A percentile compares a stretch with the other conserved stretches of the same genome.
These are phyloP conservation scores for Pantala flavescens DNA, from an alignment of 1,140 invertebrate species.

Conservation along the genomic window DNA sequence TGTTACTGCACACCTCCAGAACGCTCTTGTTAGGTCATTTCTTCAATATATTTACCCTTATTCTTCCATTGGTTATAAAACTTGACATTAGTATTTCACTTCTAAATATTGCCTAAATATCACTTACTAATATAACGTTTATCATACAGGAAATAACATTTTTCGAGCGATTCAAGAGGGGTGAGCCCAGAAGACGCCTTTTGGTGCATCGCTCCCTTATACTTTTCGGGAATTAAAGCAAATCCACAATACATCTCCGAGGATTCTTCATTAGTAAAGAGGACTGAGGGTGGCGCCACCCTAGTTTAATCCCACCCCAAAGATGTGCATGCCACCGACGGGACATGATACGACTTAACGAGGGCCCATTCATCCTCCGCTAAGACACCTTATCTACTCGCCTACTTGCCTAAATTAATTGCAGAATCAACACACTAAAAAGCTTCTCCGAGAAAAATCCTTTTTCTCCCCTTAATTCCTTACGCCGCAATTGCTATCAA, in stretches of 20 bases:
- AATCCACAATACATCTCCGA: neutral
- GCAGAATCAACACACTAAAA: slow-evolving; percentile 3
- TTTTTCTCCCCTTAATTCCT: neutral
- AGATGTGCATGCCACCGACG: neutral
- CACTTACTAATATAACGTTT: too few relatives aligned
- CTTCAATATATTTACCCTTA: too few relatives aligned
- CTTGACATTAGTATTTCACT: too few relatives aligned
- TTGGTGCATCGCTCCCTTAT: too few relatives aligned
- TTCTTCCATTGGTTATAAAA: too few relatives aligned
- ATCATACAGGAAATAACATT: too few relatives aligned
- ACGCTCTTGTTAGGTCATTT: too few relatives aligned
- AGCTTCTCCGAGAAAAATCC: neutral
- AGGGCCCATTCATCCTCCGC: slow-evolving; percentile 6
- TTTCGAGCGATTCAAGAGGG: too few relatives aligned
- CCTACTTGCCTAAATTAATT: slow-evolving; percentile 4
- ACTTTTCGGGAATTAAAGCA: too few relatives aligned
- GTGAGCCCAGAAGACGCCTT: too few relatives aligned
- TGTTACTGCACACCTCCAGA: too few relatives aligned
- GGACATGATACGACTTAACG: neutral
- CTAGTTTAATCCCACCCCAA: neutral
- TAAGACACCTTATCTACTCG: slow-evolving; percentile 3
- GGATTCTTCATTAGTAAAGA: neutral
- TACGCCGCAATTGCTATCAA: slow-evolving; percentile 8
- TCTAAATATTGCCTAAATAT: too few relatives aligned
- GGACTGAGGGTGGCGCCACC: neutral